Evolutionary conservation across 2,113 vertebrate genomes (phyloP), one percentile per base, ranked within the genome.

Genomic region (human (Homo sapiens)): DNA sequence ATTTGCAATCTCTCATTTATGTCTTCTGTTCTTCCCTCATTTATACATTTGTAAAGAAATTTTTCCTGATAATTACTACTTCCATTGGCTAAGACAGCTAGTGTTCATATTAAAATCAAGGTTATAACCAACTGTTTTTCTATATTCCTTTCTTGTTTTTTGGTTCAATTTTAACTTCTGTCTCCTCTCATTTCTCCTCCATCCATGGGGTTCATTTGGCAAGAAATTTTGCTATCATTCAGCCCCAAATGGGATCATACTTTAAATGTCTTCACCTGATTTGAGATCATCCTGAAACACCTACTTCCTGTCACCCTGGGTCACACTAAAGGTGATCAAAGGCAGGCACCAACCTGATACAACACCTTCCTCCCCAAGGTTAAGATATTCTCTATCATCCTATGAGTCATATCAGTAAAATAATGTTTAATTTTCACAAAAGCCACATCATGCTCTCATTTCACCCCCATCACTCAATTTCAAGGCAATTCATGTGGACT

Each of bases 21-120:
- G 1, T 76, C 27, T 55, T 23, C 48, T 78, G 20, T 75, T 85
- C 38, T n/a, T 64, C 13, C 25, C 25, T 85, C 48, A 30, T 27
- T 38, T 86, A 57, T 81, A 70, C 25, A 82, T 90, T 80, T 73
- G 17, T 64, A 76, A 90, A 93, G 17, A 92, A 95, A 90, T 78
- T 7, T 86, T 64, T 89, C 66, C 89, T 86, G 38, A 18, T 79
- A 87, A 59, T 80, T 82, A 73, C 16, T 48, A 3, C 48, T 75
- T 89, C 25, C 61, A 64, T 61, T 87, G 61, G 52, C 40, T 84
- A 75, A 96, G 12, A 8, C 57, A 48, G 64, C 52, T 80, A 59
- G 20, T 3, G n/a, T 57, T 22, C 25, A 55, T 57, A 38, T 80
- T n/a, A 75, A 96, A 93, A 61, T 75, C 32, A 70, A 89, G 22